Evolutionary conservation across 2,888 invertebrate genomes (phyloP), one percentile per base, ranked within the genome.

Genomic region (Deilephila porcellus): DNA sequence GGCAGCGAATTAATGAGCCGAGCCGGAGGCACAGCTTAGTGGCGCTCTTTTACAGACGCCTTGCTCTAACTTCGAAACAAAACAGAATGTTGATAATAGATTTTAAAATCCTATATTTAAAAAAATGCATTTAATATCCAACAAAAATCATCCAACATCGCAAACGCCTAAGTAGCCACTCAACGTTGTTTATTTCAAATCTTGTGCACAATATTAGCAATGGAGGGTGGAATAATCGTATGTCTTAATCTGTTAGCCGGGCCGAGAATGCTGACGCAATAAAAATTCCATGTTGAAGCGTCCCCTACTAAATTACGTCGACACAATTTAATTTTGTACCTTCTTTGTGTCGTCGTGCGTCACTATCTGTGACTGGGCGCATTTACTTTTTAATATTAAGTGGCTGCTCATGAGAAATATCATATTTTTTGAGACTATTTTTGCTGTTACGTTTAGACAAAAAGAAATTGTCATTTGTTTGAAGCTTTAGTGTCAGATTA

Each of bases 231-330:
- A 62, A 52, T 67, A 81, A 82, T 83, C 84, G 86, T 86, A 85
- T 80, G 82, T 87, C 88, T 88, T 86, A 87, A 87, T 89, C 86
- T 84, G 85, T 85, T 83, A 85, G 82, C 75, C 82, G 81, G 76
- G 74, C 75, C 74, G 64, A 76, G 82, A 83, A 85, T 83, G 83
- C 79, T 81, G 81, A 81, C 83, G 87, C 80, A 86, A 89, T 90
- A 89, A 88, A 90, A 88, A 90, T 88, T 88, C 89, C 87, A 81
- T 78, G 79, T 79, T 78, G 83, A 82, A 84, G 83, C 83, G 82
- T 82, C 79, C 80, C 78, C 76, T 80, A 83, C 82, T 86, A 88
- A 88, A 88, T 89, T 85, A 84, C 83, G 82, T 78, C 81, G 82
- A 81, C 82, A 82, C 81, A 77, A 81, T 84, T 87, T 86, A 83